Conservation (phyloP, 1,140 invertebrate genomes). For the Camponotus floridanus region DNA sequence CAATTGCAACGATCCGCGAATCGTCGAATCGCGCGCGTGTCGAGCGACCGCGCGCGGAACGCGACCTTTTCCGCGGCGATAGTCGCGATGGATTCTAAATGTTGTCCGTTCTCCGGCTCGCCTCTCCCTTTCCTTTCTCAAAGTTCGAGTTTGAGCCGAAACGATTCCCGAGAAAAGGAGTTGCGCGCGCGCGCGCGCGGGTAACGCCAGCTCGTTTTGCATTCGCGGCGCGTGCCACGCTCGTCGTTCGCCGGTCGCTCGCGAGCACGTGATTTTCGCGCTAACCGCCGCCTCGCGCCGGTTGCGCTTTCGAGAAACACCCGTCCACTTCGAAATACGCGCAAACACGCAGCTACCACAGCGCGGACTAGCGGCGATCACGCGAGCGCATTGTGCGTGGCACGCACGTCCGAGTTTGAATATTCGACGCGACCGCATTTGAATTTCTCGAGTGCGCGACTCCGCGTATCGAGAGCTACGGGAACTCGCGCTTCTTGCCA, state of each 20-base stretch:
- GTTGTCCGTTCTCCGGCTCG: constrained; percentile 23
- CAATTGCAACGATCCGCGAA: neutral
- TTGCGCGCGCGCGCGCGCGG: neutral
- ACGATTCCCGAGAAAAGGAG: neutral
- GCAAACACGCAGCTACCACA: constrained; percentile 66
- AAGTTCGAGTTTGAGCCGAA: too few species aligned
- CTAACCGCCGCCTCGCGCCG: neutral
- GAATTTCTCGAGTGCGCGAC: constrained; percentile 23
- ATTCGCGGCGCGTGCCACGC: constrained; percentile 8
- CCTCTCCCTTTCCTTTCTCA: neutral
- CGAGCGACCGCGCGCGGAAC: neutral
- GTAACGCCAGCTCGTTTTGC: neutral
- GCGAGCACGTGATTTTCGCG: neutral
- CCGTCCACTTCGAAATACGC: constrained; percentile 69
- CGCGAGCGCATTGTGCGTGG: neutral
- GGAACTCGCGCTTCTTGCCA: constrained; percentile 43
- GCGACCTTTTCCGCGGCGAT: neutral
- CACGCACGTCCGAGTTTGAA: constrained; percentile 6
- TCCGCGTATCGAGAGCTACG: neutral
- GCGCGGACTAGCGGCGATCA: constrained; percentile 70
- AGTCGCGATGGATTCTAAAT: constrained; percentile 1
- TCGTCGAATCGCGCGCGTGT: neutral
- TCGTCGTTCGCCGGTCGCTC: constrained; percentile 24
- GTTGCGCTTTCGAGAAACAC: constrained; percentile 9
- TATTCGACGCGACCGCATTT: constrained; percentile 37